Evolutionary conservation across 2,888 invertebrate species (phyloP), one percentile per base, ranked within the genome.

Genomic region (Lapara coniferarum): DNA sequence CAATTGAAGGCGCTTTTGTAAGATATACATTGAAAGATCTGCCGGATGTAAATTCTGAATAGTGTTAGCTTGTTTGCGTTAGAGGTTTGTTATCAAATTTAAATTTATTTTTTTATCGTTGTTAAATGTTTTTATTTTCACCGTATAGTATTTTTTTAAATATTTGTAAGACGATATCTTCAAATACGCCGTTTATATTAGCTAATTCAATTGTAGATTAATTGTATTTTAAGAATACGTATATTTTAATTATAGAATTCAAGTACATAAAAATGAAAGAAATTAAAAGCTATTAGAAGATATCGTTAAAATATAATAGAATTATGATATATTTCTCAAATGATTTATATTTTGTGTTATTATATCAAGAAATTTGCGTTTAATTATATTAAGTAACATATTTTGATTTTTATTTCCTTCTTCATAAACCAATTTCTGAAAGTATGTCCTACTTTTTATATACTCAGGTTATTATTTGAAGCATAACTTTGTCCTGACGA

Each of bases 41-140:
- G 78, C 77, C 71, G 73, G 71, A 73, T 78, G 77, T 81, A 76
- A 72, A 78, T 76, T 77, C 75, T 78, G 71, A 81, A 79, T 86
- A 85, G 83, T 84, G 78, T 75, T 80, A 82, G 78, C 76, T 76
- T 81, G 73, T 82, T 83, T 73, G 71, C 76, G 77, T 71, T 59
- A 69, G 68, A 73, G 72, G 71, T 66, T 75, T 75, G 66, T 74
- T 71, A 70, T 73, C 67, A 77, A 68, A 76, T 70, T 73, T 73
- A 73, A 77, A 71, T 71, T 8, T 70, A 74, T 75, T 71, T 74
- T 74, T 46, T 46, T 12, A 63, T 63, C 55, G 46, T 67, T 59
- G 44, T 52, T 58, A 30, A 51, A 37, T 57, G 52, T 49, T 66
- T 66, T 49, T 69, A 56, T n/a, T 58, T 49, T 52, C 14, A 51